A percentile compares a stretch with the other conserved stretches of the same genome.
Conservation (phyloP, 2,797 vertebrate species). For the Cryptoprocta ferox region DNA sequence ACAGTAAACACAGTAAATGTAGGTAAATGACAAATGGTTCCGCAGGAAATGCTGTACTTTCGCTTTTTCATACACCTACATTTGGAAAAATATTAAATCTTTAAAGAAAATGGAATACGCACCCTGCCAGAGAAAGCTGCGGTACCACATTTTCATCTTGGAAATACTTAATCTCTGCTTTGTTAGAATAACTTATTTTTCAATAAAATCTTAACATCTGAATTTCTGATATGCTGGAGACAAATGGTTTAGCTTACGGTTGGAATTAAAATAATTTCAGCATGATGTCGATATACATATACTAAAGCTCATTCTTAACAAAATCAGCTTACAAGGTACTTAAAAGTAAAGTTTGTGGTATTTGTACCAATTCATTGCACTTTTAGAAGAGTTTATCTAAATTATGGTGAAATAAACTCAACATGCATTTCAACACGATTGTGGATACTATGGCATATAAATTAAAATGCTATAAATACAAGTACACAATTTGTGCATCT, state of each 20-base stretch:
- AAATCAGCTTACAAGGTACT: neutral
- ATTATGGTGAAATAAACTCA: neutral
- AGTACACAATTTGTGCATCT: neutral
- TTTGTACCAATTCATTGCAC: neutral
- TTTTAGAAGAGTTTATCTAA: conserved; percentile 11
- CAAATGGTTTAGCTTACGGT: conserved; percentile 27
- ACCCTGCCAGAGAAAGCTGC: conserved; percentile 49
- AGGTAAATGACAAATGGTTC: conserved; percentile 74
- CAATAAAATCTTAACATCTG: conserved; percentile 62
- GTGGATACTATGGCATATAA: neutral
- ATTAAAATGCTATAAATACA: neutral
- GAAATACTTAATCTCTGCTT: conserved; percentile 73
- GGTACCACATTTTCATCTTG: conserved; percentile 58
- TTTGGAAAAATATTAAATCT: conserved; percentile 80
- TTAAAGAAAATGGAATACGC: conserved; percentile 71
- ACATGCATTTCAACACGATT: neutral
- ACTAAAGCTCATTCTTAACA: neutral
- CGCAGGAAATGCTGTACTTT: conserved; percentile 57
- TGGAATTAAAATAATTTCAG: conserved; percentile 2
- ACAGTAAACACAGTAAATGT: conserved; percentile 21
- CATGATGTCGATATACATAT: neutral
- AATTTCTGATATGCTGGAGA: conserved; percentile 53
- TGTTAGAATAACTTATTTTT: conserved; percentile 78
- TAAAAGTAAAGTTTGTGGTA: neutral
- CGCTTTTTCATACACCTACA: conserved; percentile 46